phyloP scores from a whole-genome alignment of 35 echinoderm and acorn worm genomes.

The Hemicentrotus pulcherrimus region DNA sequence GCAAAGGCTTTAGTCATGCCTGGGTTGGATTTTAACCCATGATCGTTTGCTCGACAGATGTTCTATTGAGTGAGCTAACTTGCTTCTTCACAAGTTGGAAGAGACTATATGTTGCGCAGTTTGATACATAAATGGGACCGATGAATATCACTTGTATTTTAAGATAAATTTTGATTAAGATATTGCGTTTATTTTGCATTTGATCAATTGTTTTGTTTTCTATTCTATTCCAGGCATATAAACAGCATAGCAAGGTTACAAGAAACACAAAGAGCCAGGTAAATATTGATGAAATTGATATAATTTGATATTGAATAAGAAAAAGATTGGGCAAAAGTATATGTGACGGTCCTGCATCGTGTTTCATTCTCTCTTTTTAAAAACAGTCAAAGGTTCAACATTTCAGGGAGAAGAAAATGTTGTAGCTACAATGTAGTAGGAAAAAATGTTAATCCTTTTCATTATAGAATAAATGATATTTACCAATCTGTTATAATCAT shows the following conservation, averaged over 20 bases:
- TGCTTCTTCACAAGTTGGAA: no score
- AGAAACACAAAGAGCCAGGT: slow-evolving; percentile 79
- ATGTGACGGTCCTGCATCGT: neutral
- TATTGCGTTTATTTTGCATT: neutral
- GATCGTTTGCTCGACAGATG: no score
- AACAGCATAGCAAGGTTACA: slow-evolving; percentile 77
- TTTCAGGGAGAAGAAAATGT: neutral
- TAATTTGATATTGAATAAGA: neutral
- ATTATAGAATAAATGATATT: no score
- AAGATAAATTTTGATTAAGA: neutral
- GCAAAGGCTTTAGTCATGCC: no score
- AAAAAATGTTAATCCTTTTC: no score
- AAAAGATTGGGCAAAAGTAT: neutral
- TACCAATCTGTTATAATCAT: no score
- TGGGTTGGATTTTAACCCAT: no score
- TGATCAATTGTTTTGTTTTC: neutral
- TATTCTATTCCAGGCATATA: slow-evolving; percentile 61
- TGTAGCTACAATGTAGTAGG: no score
- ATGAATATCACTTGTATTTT: no score
- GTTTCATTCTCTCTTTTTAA: neutral
- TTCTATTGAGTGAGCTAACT: no score
- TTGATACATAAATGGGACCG: no score
- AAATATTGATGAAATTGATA: slow-evolving; percentile 37
- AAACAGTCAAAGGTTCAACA: neutral
- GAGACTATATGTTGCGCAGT: no score